Evolutionary conservation across 2,888 invertebrate genomes (phyloP).

Genomic region (Rhopalosiphum nymphaeae): DNA sequence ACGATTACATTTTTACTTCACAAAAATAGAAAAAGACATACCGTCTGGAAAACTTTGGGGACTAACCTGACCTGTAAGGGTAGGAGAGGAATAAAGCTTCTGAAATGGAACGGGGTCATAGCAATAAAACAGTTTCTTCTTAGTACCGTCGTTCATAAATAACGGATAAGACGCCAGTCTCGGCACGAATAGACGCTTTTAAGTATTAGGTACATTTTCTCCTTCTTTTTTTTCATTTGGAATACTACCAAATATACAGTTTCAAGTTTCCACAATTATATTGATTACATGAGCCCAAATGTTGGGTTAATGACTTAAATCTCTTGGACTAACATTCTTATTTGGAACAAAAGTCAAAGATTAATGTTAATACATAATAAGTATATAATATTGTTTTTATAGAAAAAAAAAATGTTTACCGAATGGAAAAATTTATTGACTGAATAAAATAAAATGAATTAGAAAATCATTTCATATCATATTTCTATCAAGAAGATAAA

Average conservation of each 20-base stretch:
- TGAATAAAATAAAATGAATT: neutral
- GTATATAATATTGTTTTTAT: neutral
- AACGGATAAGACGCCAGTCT: constrained; percentile 65
- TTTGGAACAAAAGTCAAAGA: neutral
- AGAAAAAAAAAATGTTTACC: neutral
- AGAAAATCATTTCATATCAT: neutral
- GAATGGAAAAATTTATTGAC: neutral
- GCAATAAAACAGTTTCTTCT: constrained; percentile 62
- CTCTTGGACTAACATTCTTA: neutral
- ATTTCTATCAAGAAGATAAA: neutral
- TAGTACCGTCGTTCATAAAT: constrained; percentile 63
- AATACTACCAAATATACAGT: constrained; percentile 57
- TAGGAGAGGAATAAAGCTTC: constrained; percentile 42
- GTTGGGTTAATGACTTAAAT: constrained; percentile 42
- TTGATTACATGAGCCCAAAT: constrained; percentile 37
- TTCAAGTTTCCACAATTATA: constrained; percentile 30
- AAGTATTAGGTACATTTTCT: constrained; percentile 58
- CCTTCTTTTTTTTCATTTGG: constrained; percentile 46
- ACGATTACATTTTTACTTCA: constrained; percentile 41
- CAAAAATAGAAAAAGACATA: constrained; percentile 17
- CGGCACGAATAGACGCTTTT: constrained; percentile 49
- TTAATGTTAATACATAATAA: neutral
- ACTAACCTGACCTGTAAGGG: neutral
- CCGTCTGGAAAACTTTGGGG: constrained; percentile 34
- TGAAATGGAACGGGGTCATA: constrained; percentile 60